Evolutionary conservation across 2,888 invertebrate species (phyloP).

Genomic region (Enoplolaimus lenunculus): DNA sequence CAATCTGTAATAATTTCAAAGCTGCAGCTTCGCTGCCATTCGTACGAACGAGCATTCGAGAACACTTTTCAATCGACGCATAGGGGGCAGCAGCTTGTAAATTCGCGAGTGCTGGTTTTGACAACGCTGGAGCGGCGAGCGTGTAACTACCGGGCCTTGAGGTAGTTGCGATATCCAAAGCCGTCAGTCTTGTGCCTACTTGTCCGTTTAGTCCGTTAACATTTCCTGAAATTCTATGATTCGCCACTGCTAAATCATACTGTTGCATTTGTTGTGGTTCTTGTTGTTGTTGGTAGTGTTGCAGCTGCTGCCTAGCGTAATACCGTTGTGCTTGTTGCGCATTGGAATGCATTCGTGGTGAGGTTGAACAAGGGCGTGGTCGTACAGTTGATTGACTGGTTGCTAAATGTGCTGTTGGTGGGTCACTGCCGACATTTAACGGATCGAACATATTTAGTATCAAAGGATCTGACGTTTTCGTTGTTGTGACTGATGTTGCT

Average conservation of each 20-base stretch:
- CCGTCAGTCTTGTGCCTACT: too few relatives aligned
- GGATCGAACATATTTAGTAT: neutral
- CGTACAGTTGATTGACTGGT: neutral
- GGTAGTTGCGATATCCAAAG: too few relatives aligned
- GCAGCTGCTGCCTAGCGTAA: too few relatives aligned
- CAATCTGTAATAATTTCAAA: neutral
- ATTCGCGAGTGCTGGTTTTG: neutral
- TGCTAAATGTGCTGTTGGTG: neutral
- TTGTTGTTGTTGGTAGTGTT: too few relatives aligned
- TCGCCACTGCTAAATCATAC: too few relatives aligned
- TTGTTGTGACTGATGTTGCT: too few relatives aligned
- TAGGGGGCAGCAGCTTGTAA: neutral
- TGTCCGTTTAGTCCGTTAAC: too few relatives aligned
- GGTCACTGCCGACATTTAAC: neutral
- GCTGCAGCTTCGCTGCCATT: neutral
- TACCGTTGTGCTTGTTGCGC: neutral
- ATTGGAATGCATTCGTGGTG: neutral
- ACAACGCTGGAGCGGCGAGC: too few relatives aligned
- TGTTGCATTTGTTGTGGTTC: too few relatives aligned
- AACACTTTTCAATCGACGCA: neutral
- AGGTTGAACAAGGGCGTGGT: neutral
- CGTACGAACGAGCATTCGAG: neutral
- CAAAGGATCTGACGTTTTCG: neutral
- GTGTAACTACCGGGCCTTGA: too few relatives aligned
- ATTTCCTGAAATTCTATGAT: too few relatives aligned